Base-by-base conservation (phyloP, 1,140 invertebrate species). In the Tenebrio molitor region DNA sequence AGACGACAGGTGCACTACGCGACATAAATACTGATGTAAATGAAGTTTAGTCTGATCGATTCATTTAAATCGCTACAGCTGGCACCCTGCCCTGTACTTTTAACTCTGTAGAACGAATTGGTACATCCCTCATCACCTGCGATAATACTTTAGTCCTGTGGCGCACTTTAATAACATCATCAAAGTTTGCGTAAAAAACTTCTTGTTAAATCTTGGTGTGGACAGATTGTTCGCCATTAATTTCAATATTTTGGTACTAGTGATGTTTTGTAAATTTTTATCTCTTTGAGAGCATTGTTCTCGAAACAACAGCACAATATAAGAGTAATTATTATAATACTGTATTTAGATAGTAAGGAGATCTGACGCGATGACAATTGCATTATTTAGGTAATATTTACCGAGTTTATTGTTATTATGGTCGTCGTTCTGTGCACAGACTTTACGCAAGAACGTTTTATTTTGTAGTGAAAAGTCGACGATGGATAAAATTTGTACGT, bases 321-420 rank as follows among this genome's bases (percentile, higher is more conserved):
- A 14, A n/a, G 21, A 12, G 17, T 50, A 50, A 50, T 29, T 29
- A 58, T 29, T 19, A 58, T 58, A 58, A 58, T 23, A 58, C 0
- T 12, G 50, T 58, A 29, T 58, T 58, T 58, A 58, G 50, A 58
- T 58, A 58, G 12, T n/a, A 39, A 29, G 15, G 17, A 19, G 44
- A 53, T 19, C 6, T 58, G 50, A 33, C 50, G 50, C 23, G 10
- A 14, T 29, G 50, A 58, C 23, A 58, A 58, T 58, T 58, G 50
- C 50, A 58, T 58, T 58, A 58, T 58, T 58, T 58, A 58, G 50
- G 50, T 58, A 25, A 29, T 58, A 58, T 58, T 58, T 58, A 58
- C 50, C 4, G 12, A 58, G n/a, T 58, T 58, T 58, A 58, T 58
- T 39, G n/a, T 39, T 14, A 58, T 58, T n/a, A n/a, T n/a, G n/a